Evolutionary conservation across 1,140 invertebrate species (phyloP).

Genomic region (Drosophila miranda): DNA sequence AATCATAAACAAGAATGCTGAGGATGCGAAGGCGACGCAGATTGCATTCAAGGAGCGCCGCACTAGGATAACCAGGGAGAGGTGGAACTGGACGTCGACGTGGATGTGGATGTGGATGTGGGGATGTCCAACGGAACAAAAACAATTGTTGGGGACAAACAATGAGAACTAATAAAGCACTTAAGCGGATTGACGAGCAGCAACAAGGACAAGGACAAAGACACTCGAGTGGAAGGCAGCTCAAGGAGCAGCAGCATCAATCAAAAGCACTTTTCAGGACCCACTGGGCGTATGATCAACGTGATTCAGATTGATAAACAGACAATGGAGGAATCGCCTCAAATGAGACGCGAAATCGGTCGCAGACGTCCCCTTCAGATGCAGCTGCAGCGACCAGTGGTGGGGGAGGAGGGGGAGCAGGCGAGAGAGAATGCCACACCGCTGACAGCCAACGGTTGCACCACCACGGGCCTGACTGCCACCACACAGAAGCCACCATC

Average conservation of each 20-base stretch:
- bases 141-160: constrained; percentile 61
- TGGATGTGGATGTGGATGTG: constrained; percentile 14
- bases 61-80: constrained; percentile 17
- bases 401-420: not conserved
- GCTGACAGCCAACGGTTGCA: constrained; percentile 64
- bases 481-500: constrained; percentile 45
- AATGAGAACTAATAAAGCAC: constrained; percentile 78
- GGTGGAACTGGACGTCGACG: constrained; percentile 17
- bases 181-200: constrained; percentile 63
- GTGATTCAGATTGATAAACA: constrained; percentile 35
- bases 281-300: constrained; percentile 69
- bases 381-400: not conserved
- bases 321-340: constrained; percentile 35
- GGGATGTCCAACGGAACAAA: constrained; percentile 31
- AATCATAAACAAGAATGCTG: constrained; percentile 51
- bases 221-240: constrained; percentile 33
- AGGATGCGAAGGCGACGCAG: constrained; percentile 53
- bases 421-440: constrained; percentile 39
- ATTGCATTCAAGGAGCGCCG: constrained; percentile 53
- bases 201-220: constrained; percentile 31
- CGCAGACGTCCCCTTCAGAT: constrained; percentile 37
- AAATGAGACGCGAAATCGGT: constrained; percentile 49
- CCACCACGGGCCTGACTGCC: constrained; percentile 58
- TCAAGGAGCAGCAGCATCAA: constrained; percentile 42
- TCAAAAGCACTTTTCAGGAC: constrained; percentile 51